Evolutionary conservation across 2,888 invertebrate species (phyloP).

Genomic region (Clanis bilineata): DNA sequence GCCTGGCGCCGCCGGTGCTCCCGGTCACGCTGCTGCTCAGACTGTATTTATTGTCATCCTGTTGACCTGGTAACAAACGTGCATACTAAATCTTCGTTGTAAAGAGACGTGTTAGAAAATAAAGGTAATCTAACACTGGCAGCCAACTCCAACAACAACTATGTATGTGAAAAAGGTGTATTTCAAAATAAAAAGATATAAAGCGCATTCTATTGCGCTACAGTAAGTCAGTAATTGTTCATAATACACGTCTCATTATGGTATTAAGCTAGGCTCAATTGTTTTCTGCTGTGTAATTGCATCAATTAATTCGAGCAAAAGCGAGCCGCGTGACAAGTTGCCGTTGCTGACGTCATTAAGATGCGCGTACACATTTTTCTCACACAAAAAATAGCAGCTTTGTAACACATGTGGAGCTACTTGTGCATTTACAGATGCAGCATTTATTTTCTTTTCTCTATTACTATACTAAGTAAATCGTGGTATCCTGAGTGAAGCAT

Average conservation of each 20-base stretch:
- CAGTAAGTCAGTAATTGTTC: slow-evolving; percentile 58
- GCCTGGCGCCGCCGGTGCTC: slow-evolving; percentile 73
- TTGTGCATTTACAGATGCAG: slow-evolving; percentile 43
- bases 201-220: slow-evolving; percentile 47
- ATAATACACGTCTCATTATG: slow-evolving; percentile 62
- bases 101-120: not conserved
- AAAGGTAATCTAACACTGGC: not conserved
- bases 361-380: slow-evolving; percentile 68
- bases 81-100: not conserved
- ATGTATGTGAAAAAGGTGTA: not conserved
- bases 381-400: slow-evolving; percentile 52
- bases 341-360: slow-evolving; percentile 62
- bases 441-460: too few species aligned
- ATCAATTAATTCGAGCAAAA: slow-evolving; percentile 73
- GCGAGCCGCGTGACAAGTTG: slow-evolving; percentile 60
- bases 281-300: slow-evolving; percentile 75
- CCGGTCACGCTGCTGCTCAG: slow-evolving; percentile 59
- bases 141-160: not conserved
- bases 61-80: slow-evolving; percentile 57
- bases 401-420: slow-evolving; percentile 48
- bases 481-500: slow-evolving; percentile 31
- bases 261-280: slow-evolving; percentile 62
- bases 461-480: slow-evolving; percentile 38
- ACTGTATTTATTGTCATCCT: slow-evolving; percentile 72
- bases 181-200: not conserved